Conservation (phyloP, 2,113 vertebrate species). For the Osmerus mordax region DNA sequence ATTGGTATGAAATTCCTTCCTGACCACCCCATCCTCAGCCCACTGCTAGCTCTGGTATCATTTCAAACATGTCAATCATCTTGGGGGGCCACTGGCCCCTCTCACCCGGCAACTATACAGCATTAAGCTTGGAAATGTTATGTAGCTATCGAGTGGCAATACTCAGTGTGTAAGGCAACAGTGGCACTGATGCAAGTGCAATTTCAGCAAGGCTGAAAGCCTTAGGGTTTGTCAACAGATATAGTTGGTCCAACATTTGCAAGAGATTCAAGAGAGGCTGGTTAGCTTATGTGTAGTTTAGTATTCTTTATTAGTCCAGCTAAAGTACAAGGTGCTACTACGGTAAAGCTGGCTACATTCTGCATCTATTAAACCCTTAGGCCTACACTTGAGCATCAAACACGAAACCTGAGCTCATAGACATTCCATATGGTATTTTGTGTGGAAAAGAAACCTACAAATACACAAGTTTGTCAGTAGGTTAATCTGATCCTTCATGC, state of each 20-base stretch:
- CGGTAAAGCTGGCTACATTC: too few species aligned
- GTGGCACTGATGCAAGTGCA: neutral
- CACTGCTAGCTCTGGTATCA: neutral
- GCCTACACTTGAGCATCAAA: too few species aligned
- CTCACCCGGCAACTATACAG: conserved; percentile 13
- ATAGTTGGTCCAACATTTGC: neutral
- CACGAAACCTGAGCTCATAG: too few species aligned
- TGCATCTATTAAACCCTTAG: too few species aligned
- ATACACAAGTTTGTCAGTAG: too few species aligned
- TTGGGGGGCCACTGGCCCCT: neutral
- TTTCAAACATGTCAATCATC: neutral
- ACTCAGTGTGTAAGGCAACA: conserved; percentile 1
- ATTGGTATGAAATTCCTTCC: conserved; percentile 5
- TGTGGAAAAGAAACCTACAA: too few species aligned
- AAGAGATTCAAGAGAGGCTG: too few species aligned
- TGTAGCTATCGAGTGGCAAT: conserved; percentile 33
- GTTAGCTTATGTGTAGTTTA: too few species aligned
- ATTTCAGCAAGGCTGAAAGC: conserved; percentile 11
- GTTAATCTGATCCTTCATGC: too few species aligned
- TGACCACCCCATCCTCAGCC: conserved; percentile 17
- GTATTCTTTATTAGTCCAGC: too few species aligned
- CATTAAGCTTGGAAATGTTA: conserved; percentile 20
- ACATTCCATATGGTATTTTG: too few species aligned
- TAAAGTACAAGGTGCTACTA: too few species aligned
- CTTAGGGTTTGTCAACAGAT: neutral